Evolutionary conservation across 1,140 invertebrate genomes (phyloP).

Genomic region (Lycorma delicatula): DNA sequence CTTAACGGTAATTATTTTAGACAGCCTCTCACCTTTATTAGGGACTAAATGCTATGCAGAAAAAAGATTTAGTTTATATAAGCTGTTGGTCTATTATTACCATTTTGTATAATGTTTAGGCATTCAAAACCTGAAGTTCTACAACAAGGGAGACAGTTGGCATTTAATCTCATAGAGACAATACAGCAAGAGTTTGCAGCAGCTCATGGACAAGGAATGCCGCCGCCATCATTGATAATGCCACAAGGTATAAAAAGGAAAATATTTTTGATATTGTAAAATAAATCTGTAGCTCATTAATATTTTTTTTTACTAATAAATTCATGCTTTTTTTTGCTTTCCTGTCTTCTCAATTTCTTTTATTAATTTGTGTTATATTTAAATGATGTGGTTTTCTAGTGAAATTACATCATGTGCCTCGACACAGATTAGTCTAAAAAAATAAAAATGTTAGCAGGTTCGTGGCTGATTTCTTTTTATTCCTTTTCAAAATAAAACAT

Average conservation of each 20-base stretch:
- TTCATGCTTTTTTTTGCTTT: not conserved
- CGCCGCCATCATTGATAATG: constrained; percentile 13
- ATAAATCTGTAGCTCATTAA: not conserved
- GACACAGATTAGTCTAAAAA: too few species aligned
- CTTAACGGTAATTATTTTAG: too few species aligned
- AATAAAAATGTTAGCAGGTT: too few species aligned
- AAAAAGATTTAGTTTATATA: too few species aligned
- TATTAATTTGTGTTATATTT: not conserved
- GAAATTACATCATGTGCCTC: not conserved
- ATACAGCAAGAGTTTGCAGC: constrained; percentile 61
- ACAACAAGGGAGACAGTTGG: constrained; percentile 60
- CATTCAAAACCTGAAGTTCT: constrained; percentile 59
- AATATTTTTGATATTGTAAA: not conserved
- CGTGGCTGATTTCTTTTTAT: too few species aligned
- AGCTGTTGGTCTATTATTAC: too few species aligned
- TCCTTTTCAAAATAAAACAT: too few species aligned
- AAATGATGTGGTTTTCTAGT: not conserved
- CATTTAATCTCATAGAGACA: constrained; percentile 70
- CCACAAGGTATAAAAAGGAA: constrained; percentile 7
- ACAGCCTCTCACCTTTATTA: too few species aligned
- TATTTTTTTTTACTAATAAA: constrained; percentile 1
- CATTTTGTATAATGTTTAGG: constrained; percentile 36
- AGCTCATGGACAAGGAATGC: constrained; percentile 26
- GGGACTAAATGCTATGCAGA: too few species aligned
- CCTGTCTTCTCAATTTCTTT: not conserved